These are phyloP conservation scores for Lithophane ornitopus DNA, from an alignment of 2,888 invertebrate species.

Conservation along the genomic window DNA sequence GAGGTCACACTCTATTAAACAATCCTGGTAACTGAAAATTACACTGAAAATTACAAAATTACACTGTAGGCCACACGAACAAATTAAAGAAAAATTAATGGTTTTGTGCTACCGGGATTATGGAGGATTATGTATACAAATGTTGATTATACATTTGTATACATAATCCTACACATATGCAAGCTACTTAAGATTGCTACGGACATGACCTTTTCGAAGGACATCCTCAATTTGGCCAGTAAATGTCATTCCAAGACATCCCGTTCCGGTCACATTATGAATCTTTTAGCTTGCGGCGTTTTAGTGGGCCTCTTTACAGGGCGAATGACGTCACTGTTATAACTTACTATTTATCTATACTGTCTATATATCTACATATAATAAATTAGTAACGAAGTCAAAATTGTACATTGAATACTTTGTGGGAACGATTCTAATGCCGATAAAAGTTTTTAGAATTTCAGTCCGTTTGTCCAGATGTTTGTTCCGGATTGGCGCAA, in stretches of 20 bases:
- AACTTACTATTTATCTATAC: neutral
- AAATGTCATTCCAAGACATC: conserved; percentile 24
- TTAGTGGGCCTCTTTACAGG: neutral
- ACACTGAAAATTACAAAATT: too few relatives aligned
- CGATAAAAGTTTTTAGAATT: too few relatives aligned
- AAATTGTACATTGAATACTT: neutral
- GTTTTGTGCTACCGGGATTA: too few relatives aligned
- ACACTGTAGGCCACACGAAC: neutral
- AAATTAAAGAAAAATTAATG: neutral
- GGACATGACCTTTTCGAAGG: conserved; percentile 31
- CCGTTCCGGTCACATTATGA: conserved; percentile 16
- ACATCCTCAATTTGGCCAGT: conserved; percentile 24
- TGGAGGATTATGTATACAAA: too few relatives aligned
- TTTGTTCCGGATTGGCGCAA: neutral
- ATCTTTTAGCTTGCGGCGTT: conserved; percentile 32
- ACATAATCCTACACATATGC: neutral
- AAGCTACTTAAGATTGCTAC: neutral
- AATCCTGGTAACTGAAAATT: neutral
- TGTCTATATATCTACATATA: neutral
- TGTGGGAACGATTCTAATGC: neutral
- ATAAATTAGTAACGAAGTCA: too few relatives aligned
- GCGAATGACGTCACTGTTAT: neutral
- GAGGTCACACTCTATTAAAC: neutral
- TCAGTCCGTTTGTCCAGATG: too few relatives aligned
- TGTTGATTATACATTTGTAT: too few relatives aligned